Base-by-base conservation (phyloP, 2,888 invertebrate genomes). In the Rhogogaster chlorosoma region DNA sequence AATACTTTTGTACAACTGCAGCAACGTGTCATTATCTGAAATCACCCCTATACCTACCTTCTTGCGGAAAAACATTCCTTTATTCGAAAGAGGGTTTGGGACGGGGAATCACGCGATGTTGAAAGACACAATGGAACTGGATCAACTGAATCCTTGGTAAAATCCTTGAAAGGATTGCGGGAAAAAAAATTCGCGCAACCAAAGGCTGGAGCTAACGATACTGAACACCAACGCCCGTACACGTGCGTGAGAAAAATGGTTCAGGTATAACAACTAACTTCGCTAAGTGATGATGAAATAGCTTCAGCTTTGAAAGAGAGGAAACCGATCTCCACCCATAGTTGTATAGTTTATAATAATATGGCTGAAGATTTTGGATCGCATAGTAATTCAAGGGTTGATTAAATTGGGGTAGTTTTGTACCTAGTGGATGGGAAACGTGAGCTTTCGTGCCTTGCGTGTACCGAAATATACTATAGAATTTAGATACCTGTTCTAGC, bases 401-500 rank as follows among this genome's bases (percentile, higher is more conserved):
- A 67, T 67, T 67, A 67, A 67, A 32, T 32, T 32, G 18, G 67
- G 32, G 12, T 67, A 67, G 67, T 67, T 32, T 32, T 67, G 10
- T 67, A 32, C 15, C 10, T 5, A 67, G 2, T 18, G 67, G 29
- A 18, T 15, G 67, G 38, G 49, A 32, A 53, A 49, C 45, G 29
- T 53, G 77, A 77, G 53, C 15, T 29, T 53, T 18, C 22, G 49
- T 49, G 53, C 53, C 38, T 53, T 4, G 45, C 77, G 36, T 49
- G 36, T 80, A 29, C n/a, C 38, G 22, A 36, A 32, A 67, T 61
- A 80, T 61, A 57, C 12, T 61, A 22, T 78, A 15, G 38, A 80
- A 80, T 80, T 49, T 38, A 57, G 80, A 80, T 80, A 80, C 80
- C 57, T 26, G 80, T 32, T 84, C 36, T 57, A 49, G 84, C 42